Evolutionary conservation across 2,888 invertebrate species (phyloP).

Genomic region (Lycophotia porphyrea): DNA sequence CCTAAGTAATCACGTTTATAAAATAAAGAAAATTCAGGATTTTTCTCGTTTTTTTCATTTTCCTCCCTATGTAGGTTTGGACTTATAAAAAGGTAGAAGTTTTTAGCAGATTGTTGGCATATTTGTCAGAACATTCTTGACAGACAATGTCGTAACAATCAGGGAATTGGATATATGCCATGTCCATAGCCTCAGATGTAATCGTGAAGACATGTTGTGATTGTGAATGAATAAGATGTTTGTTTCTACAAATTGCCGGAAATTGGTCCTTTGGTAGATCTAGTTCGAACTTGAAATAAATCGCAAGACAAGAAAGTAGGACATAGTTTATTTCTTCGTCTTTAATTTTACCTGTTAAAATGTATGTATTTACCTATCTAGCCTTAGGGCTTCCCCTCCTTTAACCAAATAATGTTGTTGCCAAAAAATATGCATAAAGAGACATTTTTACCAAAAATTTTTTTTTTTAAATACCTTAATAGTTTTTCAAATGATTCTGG

Average conservation of each 20-base stretch:
- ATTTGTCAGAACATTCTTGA: slow-evolving; percentile 22
- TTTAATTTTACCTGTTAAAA: too few relatives aligned
- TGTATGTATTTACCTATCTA: too few relatives aligned
- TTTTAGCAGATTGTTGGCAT: background rate
- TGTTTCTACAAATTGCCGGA: background rate
- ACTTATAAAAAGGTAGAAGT: background rate
- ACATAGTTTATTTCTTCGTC: too few relatives aligned
- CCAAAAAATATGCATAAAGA: too few relatives aligned
- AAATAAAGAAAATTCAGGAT: slow-evolving; percentile 28
- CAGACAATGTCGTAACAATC: slow-evolving; percentile 30
- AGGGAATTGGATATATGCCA: slow-evolving; percentile 39
- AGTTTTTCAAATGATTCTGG: too few relatives aligned
- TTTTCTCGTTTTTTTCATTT: background rate
- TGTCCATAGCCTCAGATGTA: slow-evolving; percentile 32
- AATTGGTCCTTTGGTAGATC: background rate
- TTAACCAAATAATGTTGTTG: too few relatives aligned
- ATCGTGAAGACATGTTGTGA: slow-evolving; percentile 35
- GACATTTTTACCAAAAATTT: too few relatives aligned
- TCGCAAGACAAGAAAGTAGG: too few relatives aligned
- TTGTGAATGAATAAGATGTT: slow-evolving; percentile 32
- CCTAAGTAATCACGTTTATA: slow-evolving; percentile 33
- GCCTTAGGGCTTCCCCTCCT: too few relatives aligned
- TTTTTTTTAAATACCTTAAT: too few relatives aligned
- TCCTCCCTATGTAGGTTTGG: too few relatives aligned
- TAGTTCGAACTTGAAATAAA: too few relatives aligned